Conservation (phyloP, 1,140 invertebrate species). For the Hylyphantes graminicola region DNA sequence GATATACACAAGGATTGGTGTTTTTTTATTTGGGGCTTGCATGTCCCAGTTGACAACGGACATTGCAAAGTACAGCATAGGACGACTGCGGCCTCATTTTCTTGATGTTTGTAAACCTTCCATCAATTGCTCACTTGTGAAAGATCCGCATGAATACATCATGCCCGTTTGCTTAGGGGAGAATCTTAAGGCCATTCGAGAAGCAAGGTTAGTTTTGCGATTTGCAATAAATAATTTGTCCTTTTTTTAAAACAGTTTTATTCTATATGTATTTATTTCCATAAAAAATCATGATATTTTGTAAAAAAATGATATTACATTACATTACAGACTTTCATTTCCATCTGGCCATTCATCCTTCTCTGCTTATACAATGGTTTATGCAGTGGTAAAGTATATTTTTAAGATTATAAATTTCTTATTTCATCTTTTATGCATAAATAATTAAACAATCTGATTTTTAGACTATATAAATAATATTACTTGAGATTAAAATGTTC, state of each 20-base stretch:
- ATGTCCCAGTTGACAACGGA: slow-evolving; percentile 86
- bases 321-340: slow-evolving; percentile 69
- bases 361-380: slow-evolving; percentile 70
- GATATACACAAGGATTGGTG: slow-evolving; percentile 70
- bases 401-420: no score
- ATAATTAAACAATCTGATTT: no score
- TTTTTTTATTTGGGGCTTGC: slow-evolving; percentile 87
- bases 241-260: neutral
- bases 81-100: slow-evolving; percentile 92
- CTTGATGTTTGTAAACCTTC: slow-evolving; percentile 74
- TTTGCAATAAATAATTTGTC: neutral
- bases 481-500: no score
- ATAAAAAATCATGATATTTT: neutral
- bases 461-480: no score
- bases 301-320: slow-evolving; percentile 19
- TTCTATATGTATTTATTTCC: neutral
- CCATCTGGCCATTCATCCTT: slow-evolving; percentile 74
- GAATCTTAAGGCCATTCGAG: slow-evolving; percentile 63
- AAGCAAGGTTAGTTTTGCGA: slow-evolving; percentile 61
- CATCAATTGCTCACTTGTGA: slow-evolving; percentile 44
- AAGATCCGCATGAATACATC: slow-evolving; percentile 66
- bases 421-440: no score
- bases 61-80: slow-evolving; percentile 91
- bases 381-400: slow-evolving; percentile 68
- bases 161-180: slow-evolving; percentile 66